Base-by-base conservation (phyloP, 2,888 invertebrate genomes). In the Papilio protenor region DNA sequence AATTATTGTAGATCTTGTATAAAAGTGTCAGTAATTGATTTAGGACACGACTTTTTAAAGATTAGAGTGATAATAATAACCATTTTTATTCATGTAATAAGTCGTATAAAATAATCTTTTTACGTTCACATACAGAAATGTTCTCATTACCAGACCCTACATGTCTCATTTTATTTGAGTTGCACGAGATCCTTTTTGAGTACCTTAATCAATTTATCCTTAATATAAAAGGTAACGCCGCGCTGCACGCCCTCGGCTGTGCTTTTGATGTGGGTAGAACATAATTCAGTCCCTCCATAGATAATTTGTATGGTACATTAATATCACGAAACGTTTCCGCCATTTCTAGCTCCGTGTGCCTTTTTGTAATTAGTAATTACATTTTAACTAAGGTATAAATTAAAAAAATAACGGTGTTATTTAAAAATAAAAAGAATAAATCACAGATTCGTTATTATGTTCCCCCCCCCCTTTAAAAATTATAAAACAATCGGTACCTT, bases 191-290 rank as follows among this genome's bases (percentile, higher is more conserved):
- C 52, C 57, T 59, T 73, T 73, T 73, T 59, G 55, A 59, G 73
- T 33, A 33, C 27, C 57, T 73, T 33, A 27, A 21, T 55, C 40
- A 57, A 73, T 55, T 59, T 73, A 55, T 59, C 73, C 55, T 21
- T 73, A 10, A 73, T 40, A 73, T 40, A 73, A 73, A 73, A 73
- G 57, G 73, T 33, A 59, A 59, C n/a, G 45, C 55, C 57, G 33
- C 73, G 40, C 16, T 73, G 40, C 55, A 73, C 57, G 73, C 57
- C 57, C 73, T 55, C 73, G 11, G 73, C n/a, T 73, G 33, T 59
- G 73, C 55, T 73, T 73, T 73, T 73, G 73, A 73, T 57, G 73
- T 59, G 73, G 73, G 73, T 73, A 73, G 21, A 45, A 69, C 66
- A 69, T 69, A 69, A 69, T 69, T 69, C 45, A 69, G 66, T 45